Conservation (phyloP, 2,113 vertebrate genomes). For the Aythya baeri region DNA sequence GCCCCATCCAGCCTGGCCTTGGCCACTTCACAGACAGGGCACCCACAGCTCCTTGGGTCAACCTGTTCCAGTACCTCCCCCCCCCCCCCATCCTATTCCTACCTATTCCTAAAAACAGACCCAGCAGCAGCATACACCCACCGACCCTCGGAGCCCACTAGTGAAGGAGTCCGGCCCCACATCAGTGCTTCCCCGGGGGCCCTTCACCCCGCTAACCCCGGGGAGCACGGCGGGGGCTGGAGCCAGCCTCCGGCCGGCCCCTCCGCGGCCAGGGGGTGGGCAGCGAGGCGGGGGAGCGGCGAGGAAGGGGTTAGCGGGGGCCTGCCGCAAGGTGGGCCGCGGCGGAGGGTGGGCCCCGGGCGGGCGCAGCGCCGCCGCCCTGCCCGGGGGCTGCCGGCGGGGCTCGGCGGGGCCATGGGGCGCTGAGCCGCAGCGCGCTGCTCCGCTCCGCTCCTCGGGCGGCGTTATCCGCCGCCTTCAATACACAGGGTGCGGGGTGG, state of each 20-base stretch:
- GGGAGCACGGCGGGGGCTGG: background rate
- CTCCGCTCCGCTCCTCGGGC: background rate
- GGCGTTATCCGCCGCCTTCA: too few species aligned
- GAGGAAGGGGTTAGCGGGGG: conserved; percentile 35
- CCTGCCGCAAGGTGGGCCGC: background rate
- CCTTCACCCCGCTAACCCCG: too few species aligned
- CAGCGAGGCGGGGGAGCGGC: background rate
- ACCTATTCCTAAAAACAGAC: background rate
- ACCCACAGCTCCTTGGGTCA: background rate
- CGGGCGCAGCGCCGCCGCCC: background rate
- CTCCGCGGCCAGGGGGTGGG: background rate
- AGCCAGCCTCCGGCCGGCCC: too few species aligned
- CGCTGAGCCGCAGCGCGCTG: background rate
- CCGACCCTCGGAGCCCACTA: background rate
- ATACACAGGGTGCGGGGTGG: too few species aligned
- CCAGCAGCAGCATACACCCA: background rate
- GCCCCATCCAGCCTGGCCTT: background rate
- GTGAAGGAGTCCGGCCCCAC: background rate
- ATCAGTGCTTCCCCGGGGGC: too few species aligned
- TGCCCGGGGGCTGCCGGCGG: background rate
- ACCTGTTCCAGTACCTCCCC: too few species aligned
- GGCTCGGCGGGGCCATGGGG: background rate
- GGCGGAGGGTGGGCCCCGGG: background rate
- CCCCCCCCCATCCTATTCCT: background rate
- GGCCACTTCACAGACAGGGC: background rate